Percentiles rank a stretch among this genome's conserved stretches.
phyloP scores from a whole-genome alignment of 2,888 invertebrate genomes.

The Chelonus formosanus region DNA sequence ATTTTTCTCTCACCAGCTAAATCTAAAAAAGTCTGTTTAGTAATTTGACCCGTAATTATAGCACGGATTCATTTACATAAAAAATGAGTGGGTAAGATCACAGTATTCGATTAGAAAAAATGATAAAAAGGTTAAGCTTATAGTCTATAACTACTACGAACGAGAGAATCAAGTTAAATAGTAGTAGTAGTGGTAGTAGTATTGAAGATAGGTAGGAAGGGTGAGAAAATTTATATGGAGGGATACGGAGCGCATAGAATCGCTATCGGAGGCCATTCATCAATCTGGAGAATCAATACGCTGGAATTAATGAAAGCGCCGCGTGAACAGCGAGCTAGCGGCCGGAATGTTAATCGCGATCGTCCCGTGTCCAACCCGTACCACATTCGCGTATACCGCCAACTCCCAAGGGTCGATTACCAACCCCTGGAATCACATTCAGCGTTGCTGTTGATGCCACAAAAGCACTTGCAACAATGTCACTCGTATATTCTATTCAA shows the following conservation, averaged over 20 bases:
- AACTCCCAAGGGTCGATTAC: conserved; percentile 57
- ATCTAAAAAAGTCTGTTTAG: too few relatives aligned
- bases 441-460: conserved; percentile 30
- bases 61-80: too few relatives aligned
- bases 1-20: too few relatives aligned
- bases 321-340: conserved; percentile 65
- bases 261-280: conserved; percentile 66
- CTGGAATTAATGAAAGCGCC: conserved; percentile 66
- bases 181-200: conserved; percentile 41
- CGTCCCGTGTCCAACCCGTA: conserved; percentile 59
- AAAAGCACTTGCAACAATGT: conserved; percentile 45
- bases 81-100: too few relatives aligned
- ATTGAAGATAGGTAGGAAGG: conserved; percentile 22
- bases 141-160: conserved; percentile 2
- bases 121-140: conserved; percentile 3
- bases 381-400: conserved; percentile 56
- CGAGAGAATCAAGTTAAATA: conserved; percentile 50
- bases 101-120: too few relatives aligned
- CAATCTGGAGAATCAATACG: conserved; percentile 66
- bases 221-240: conserved; percentile 41
- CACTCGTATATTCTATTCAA: conserved; percentile 52
- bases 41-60: too few relatives aligned
- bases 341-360: conserved; percentile 66
- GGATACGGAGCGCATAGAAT: conserved; percentile 59
- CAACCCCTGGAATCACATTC: conserved; percentile 32